A percentile compares a stretch with the other conserved stretches of the same genome.
phyloP scores from a whole-genome alignment of 2,797 vertebrate genomes.

The Xyrichtys novacula region DNA sequence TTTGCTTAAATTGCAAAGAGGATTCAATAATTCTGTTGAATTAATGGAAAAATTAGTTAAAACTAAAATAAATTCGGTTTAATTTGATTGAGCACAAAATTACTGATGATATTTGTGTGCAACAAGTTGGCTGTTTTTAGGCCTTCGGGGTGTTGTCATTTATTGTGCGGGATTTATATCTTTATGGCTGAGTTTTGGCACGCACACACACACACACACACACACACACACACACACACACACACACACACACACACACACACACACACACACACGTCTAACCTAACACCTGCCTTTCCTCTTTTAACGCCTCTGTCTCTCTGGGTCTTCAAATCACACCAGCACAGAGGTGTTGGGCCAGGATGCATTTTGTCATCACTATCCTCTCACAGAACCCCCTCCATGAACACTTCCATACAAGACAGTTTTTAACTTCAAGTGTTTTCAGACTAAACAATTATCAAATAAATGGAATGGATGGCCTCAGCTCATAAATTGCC shows the following conservation, averaged over 20 bases:
- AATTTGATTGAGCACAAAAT: conserved; percentile 13
- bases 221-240: conserved; percentile 48
- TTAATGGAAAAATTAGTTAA: background rate
- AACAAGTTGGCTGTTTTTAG: conserved; percentile 1
- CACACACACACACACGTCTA: conserved; percentile 37
- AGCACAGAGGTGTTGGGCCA: conserved; percentile 78
- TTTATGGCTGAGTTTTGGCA: conserved; percentile 44
- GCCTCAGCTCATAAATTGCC: too few species aligned
- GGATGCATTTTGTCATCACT: conserved; percentile 84
- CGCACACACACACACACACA: too few species aligned
- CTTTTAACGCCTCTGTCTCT: conserved; percentile 75
- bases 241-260: conserved; percentile 39
- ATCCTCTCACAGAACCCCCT: conserved; percentile 14
- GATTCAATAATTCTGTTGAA: too few species aligned
- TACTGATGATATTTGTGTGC: conserved; percentile 11
- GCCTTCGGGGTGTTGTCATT: conserved; percentile 31
- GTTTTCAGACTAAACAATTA: too few species aligned
- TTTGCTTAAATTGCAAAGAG: too few species aligned
- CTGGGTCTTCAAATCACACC: conserved; percentile 66
- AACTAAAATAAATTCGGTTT: conserved; percentile 7
- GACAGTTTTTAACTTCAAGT: too few species aligned
- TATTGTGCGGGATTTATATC: conserved; percentile 36
- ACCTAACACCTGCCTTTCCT: conserved; percentile 74
- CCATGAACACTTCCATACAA: background rate
- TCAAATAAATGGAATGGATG: too few species aligned